These are phyloP conservation scores for Chloroceryle inda DNA, from an alignment of 2,797 vertebrate species.

Conservation along the genomic window DNA sequence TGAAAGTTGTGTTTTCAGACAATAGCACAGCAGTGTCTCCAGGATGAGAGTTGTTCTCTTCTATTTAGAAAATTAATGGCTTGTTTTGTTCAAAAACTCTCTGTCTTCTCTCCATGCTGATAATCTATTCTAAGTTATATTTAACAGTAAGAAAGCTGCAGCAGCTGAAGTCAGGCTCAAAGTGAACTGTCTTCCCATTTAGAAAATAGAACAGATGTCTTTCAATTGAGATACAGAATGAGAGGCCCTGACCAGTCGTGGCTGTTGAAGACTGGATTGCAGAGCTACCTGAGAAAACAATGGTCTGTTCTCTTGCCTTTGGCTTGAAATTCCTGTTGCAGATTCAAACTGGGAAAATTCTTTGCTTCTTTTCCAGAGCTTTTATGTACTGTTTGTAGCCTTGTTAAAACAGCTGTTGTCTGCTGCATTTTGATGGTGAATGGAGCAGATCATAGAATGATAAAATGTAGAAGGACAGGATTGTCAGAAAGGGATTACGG, in stretches of 20 bases:
- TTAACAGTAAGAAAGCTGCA: slow-evolving; percentile 33
- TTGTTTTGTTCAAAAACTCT: slow-evolving; percentile 49
- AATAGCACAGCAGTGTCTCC: slow-evolving; percentile 45
- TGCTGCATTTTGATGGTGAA: not conserved
- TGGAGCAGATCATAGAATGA: not conserved
- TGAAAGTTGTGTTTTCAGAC: slow-evolving; percentile 58
- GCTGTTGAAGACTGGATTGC: not conserved
- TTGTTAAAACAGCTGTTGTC: not conserved
- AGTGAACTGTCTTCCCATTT: slow-evolving; percentile 12
- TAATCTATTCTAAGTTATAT: slow-evolving; percentile 56
- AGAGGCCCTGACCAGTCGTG: not conserved
- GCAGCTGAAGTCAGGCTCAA: slow-evolving; percentile 1
- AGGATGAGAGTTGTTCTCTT: slow-evolving; percentile 28
- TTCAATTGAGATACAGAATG: not conserved
- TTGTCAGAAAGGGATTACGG: not conserved
- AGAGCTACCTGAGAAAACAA: not conserved
- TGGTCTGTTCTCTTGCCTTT: not conserved
- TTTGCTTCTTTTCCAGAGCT: slow-evolving; percentile 6
- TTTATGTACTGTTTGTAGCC: not conserved
- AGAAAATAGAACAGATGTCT: slow-evolving; percentile 30
- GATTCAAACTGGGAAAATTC: not conserved
- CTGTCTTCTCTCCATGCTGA: slow-evolving; percentile 12
- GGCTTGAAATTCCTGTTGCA: not conserved
- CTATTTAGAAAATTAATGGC: slow-evolving; percentile 49
- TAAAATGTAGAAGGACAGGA: not conserved